Evolutionary conservation across 2,888 invertebrate genomes (phyloP), one percentile per base, ranked within the genome.

Genomic region (Sesia apiformis): DNA sequence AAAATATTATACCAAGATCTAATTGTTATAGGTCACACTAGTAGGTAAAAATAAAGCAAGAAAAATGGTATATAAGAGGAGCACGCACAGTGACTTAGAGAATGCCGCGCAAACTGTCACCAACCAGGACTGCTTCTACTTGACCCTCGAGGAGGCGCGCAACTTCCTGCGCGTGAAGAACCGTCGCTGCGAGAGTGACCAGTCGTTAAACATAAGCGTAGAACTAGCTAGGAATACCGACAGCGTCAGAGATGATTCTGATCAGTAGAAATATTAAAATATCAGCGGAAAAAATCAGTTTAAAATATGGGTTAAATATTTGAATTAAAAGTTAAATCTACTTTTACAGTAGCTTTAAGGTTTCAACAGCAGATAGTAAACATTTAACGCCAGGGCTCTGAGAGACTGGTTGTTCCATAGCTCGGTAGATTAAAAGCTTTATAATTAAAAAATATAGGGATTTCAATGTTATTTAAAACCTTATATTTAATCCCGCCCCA

Each of bases 51-150:
- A 81, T 62, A 77, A 78, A 62, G 66, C 74, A 0, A 65, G 86
- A 1, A 76, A 72, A 51, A 65, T 87, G 2, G 67, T 69, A 3
- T 89, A 86, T 70, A 60, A 68, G n/a, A 70, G 88, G 38, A 65
- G 69, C 6, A 81, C 85, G 0, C 88, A 88, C 72, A 81, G 84
- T 67, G 87, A 89, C 62, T 67, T 86, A n/a, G 88, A 88, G 58
- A 79, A 72, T 59, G 65, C 76, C 0, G 66, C 79, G 0, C 59
- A 79, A 4, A 82, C 76, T 64, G 68, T 79, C 52, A 76, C 72
- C 56, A 75, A 82, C 0, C 80, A 83, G 63, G 88, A 87, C 62
- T 86, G 86, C 67, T 89, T 88, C 76, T 78, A 82, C 58, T 71
- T 89, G 4, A 77, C 81, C 0, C 67, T 82, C 5, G 85, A 86